Evolutionary conservation across 2,797 vertebrate species (phyloP).

Genomic region (Oryzias dopingdopingensis): DNA sequence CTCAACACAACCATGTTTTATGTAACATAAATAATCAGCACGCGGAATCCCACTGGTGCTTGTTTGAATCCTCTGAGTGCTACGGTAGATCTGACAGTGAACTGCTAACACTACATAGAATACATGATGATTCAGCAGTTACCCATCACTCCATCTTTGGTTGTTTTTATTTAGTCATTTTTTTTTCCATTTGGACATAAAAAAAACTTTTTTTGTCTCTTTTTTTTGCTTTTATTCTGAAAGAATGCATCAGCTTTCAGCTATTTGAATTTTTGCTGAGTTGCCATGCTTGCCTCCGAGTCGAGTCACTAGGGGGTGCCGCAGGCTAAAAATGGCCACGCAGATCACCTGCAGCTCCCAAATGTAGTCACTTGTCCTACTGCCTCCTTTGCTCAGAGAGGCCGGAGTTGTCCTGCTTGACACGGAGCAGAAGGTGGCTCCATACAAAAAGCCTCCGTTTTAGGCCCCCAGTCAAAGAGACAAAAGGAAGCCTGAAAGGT

Average conservation of each 20-base stretch:
- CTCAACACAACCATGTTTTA: constrained; percentile 59
- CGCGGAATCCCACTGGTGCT: constrained; percentile 50
- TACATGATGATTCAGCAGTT: constrained; percentile 61
- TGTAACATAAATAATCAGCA: constrained; percentile 57
- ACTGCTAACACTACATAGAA: constrained; percentile 63
- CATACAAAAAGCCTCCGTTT: constrained; percentile 65
- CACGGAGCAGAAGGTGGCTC: constrained; percentile 67
- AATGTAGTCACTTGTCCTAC: constrained; percentile 19
- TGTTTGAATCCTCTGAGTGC: constrained; percentile 69
- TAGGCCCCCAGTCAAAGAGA: constrained; percentile 45
- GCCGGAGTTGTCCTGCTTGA: constrained; percentile 52
- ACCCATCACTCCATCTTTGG: constrained; percentile 68
- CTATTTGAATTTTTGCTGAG: constrained; percentile 29
- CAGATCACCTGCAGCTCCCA: constrained; percentile 50
- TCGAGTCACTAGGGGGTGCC: constrained; percentile 70
- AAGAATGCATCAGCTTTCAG: constrained; percentile 42
- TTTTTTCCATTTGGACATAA: constrained; percentile 41
- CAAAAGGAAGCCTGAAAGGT: constrained; percentile 68
- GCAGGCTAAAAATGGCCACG: constrained; percentile 50
- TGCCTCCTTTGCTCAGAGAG: constrained; percentile 30
- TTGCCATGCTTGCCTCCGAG: constrained; percentile 35
- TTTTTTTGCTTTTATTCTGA: constrained; percentile 28
- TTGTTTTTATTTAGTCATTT: constrained; percentile 44
- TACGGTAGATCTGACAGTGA: constrained; percentile 59
- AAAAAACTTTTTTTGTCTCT: constrained; percentile 29